Conservation (phyloP, 2,797 vertebrate genomes). For the Loris lydekkerianus region DNA sequence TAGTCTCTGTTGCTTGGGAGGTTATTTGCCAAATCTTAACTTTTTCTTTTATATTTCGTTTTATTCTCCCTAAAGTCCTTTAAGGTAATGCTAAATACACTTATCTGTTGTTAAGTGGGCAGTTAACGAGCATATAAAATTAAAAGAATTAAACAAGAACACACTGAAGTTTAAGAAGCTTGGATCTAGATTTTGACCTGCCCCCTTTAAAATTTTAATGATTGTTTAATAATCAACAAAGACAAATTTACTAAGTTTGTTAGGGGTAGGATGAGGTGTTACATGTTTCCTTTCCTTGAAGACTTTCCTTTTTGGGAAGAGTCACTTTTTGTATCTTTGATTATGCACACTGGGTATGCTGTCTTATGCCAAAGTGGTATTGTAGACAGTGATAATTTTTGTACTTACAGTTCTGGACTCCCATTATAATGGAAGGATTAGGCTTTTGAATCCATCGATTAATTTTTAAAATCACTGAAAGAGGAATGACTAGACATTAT, state of each 20-base stretch:
- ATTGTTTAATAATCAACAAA: constrained; percentile 19
- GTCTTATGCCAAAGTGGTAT: neutral
- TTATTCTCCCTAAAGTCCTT: neutral
- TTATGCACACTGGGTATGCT: neutral
- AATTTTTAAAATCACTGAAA: constrained; percentile 22
- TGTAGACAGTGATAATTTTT: neutral
- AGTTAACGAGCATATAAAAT: neutral
- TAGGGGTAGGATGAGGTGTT: neutral
- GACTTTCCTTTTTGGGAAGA: neutral
- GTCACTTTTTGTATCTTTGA: neutral
- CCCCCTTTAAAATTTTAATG: neutral
- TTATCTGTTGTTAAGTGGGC: constrained; percentile 28
- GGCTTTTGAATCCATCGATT: constrained; percentile 28
- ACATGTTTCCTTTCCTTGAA: constrained; percentile 3
- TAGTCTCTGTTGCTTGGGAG: too few relatives aligned
- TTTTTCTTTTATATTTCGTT: neutral
- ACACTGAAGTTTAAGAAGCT: neutral
- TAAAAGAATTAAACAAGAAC: constrained; percentile 40
- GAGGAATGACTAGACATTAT: neutral
- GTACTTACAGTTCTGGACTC: neutral
- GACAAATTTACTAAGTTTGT: constrained; percentile 10
- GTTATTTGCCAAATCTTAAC: too few relatives aligned
- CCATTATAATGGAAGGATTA: neutral
- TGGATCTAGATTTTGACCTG: constrained; percentile 38
- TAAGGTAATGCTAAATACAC: neutral